Evolutionary conservation across 1,140 invertebrate species (phyloP).

Genomic region (Calliphora vicina): DNA sequence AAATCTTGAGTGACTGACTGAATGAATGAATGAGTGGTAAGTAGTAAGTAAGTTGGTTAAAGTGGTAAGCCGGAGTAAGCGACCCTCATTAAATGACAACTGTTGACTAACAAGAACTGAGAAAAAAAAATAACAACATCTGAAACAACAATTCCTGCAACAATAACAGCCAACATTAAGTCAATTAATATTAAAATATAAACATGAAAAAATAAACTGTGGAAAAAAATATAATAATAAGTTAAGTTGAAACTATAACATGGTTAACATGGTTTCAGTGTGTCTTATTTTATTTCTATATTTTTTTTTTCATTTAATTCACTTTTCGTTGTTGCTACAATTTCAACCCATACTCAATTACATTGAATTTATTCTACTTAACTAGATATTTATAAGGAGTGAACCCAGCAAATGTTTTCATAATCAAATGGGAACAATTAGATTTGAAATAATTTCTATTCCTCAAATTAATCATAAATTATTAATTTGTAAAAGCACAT

Average conservation of each 20-base stretch:
- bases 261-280: not conserved
- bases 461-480: too few relatives aligned
- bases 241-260: not conserved
- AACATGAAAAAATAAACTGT: not conserved
- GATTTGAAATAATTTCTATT: not conserved
- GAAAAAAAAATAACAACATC: too few relatives aligned
- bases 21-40: too few relatives aligned
- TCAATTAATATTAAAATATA: not conserved
- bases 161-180: not conserved
- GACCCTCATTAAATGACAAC: conserved; percentile 20
- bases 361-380: not conserved
- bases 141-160: too few relatives aligned
- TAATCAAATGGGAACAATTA: too few relatives aligned
- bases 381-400: not conserved
- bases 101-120: not conserved
- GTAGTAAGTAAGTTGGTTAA: not conserved
- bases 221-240: not conserved
- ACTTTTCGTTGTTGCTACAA: not conserved
- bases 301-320: not conserved
- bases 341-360: not conserved
- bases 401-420: not conserved
- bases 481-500: too few relatives aligned
- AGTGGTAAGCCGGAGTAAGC: not conserved
- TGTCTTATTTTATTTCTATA: not conserved
- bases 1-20: not conserved